Evolutionary conservation across 2,113 vertebrate genomes (phyloP), one percentile per base, ranked within the genome.

Genomic region (Caranx ignobilis): DNA sequence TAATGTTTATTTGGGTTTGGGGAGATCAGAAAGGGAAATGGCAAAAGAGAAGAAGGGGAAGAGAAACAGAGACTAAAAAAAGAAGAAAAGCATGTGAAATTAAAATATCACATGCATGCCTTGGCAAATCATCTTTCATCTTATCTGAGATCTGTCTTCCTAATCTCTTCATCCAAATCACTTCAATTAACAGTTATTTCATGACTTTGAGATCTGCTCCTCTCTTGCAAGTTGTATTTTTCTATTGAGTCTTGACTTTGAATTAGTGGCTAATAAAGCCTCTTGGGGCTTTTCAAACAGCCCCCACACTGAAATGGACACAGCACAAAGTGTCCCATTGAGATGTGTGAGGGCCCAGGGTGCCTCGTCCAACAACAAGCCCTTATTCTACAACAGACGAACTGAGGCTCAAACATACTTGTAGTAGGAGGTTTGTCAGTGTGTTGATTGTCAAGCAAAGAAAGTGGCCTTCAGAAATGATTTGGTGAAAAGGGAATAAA

Each of bases 271-370:
- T 78, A 85, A 89, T 87, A 82, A 84, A 76, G 19, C 26, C 63
- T 71, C 43, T 21, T 15, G 45, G 76, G 72, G 43, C 35, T 41
- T 71, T 86, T 74, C 50, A 81, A 68, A 86, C 71, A 83, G 43
- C 74, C 73, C 83, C 68, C 73, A 71, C 88, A 77, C 31, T 57
- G 65, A 84, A 82, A 71, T 69, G 71, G 70, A 87, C 79, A 87
- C 34, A 84, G 79, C 68, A 93, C 92, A 91, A 93, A 91, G 90
- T 87, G 77, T 63, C 60, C 62, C 80, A 83, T 92, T 92, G 88
- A 94, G 39, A 84, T 2, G 77, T 83, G 87, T 77, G 77, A 71
- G 68, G 71, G 59, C 75, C 56, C 70, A 18, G 79, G 74, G 61
- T 79, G 82, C 68, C 63, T 66, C 66, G 80, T 82, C 74, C 79